These are phyloP conservation scores for Esperia sulphurella DNA, from an alignment of 2,888 invertebrate genomes.

Conservation along the genomic window DNA sequence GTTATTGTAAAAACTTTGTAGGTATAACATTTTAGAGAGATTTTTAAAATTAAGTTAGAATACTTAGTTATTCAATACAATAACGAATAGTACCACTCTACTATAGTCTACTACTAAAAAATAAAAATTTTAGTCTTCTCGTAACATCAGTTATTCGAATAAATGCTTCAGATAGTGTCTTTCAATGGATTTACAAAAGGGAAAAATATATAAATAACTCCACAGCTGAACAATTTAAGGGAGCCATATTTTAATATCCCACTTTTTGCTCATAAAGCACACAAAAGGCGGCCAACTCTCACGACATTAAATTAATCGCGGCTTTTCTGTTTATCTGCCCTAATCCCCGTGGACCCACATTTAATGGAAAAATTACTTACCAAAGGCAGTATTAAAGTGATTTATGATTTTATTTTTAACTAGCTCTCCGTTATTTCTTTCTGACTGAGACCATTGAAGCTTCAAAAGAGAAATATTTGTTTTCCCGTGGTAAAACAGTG, in stretches of 20 bases:
- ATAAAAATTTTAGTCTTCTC: too few species aligned
- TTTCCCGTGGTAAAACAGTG: too few species aligned
- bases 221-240: not conserved
- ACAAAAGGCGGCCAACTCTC: constrained; percentile 20
- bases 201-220: not conserved
- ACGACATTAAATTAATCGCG: constrained; percentile 36
- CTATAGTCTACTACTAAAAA: too few species aligned
- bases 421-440: not conserved
- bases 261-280: constrained; percentile 33
- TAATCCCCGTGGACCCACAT: constrained; percentile 26
- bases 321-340: constrained; percentile 24
- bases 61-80: too few species aligned
- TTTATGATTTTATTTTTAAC: constrained; percentile 4
- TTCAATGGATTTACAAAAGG: too few species aligned
- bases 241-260: constrained; percentile 31
- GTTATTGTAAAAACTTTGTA: too few species aligned
- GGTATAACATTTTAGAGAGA: too few species aligned
- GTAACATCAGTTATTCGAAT: too few species aligned
- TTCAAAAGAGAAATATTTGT: too few species aligned
- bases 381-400: constrained; percentile 14
- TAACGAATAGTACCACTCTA: too few species aligned
- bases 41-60: too few species aligned
- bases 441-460: not conserved
- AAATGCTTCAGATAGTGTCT: too few species aligned
- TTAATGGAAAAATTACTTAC: constrained; percentile 24